Evolutionary conservation across 1,140 invertebrate species (phyloP).

Genomic region (Drosophila sp.): DNA sequence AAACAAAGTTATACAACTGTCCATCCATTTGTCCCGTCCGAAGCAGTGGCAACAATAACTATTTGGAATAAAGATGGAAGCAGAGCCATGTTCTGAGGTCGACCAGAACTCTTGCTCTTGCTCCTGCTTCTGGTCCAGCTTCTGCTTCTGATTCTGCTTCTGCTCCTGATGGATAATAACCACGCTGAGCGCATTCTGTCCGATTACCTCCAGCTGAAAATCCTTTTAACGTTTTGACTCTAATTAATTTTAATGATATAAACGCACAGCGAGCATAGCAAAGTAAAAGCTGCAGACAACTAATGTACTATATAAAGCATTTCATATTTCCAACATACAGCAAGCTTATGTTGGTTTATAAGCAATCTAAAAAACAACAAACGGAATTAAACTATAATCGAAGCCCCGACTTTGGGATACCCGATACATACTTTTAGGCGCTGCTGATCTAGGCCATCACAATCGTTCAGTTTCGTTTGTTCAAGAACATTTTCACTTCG

Average conservation of each 20-base stretch:
- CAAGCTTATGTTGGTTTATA: conserved; percentile 6
- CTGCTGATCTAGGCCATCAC: too few relatives aligned
- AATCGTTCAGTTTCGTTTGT: too few relatives aligned
- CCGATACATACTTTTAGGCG: too few relatives aligned
- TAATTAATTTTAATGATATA: conserved; percentile 84
- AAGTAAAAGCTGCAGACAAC: conserved; percentile 36
- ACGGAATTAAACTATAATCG: too few relatives aligned
- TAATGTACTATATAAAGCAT: conserved; percentile 21
- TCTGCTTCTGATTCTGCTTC: too few relatives aligned
- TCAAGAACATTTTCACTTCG: too few relatives aligned
- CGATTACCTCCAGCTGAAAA: conserved; percentile 41
- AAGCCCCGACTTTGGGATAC: too few relatives aligned
- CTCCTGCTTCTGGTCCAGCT: too few relatives aligned
- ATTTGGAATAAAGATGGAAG: neutral
- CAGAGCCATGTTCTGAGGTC: conserved; percentile 19
- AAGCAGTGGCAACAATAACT: conserved; percentile 35
- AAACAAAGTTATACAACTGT: conserved; percentile 67
- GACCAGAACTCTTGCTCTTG: conserved; percentile 24
- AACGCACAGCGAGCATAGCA: conserved; percentile 58
- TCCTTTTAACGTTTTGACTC: conserved; percentile 82
- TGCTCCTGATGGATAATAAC: conserved; percentile 61
- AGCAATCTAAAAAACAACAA: conserved; percentile 12
- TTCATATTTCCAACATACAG: conserved; percentile 3
- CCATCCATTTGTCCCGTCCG: conserved; percentile 11
- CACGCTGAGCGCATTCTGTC: conserved; percentile 11